phyloP scores from a whole-genome alignment of 2,797 vertebrate genomes.

The Thamnophis elegans region DNA sequence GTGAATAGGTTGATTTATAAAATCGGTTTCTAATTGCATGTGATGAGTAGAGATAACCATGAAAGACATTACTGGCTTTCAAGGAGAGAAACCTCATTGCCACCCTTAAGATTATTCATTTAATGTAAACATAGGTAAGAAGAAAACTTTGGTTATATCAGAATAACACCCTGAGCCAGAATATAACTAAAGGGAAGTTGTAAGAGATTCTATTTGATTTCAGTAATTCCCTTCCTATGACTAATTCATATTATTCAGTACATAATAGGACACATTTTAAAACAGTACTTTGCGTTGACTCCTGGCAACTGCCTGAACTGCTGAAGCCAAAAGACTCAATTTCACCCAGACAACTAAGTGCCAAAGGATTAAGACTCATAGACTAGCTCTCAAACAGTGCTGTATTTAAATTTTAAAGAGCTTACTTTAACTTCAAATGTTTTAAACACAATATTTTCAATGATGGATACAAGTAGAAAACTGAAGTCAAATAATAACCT shows the following conservation, averaged over 20 bases:
- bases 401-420: neutral
- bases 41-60: neutral
- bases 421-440: neutral
- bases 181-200: neutral
- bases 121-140: neutral
- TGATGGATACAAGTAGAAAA: rapidly evolving
- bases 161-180: neutral
- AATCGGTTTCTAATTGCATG: neutral
- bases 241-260: neutral
- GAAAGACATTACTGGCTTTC: neutral
- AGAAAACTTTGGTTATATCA: neutral
- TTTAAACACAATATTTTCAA: neutral
- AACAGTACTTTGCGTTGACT: neutral
- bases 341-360: neutral
- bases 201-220: neutral
- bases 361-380: neutral
- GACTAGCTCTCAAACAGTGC: neutral
- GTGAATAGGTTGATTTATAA: neutral
- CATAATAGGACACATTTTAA: neutral
- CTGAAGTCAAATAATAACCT: neutral
- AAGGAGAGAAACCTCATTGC: neutral
- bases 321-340: neutral
- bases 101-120: neutral
- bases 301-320: neutral
- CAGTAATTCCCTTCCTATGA: neutral